A percentile compares a stretch with the other conserved stretches of the same genome.
phyloP scores from a whole-genome alignment of 1,140 invertebrate species.

The Pogonomyrmex barbatus region DNA sequence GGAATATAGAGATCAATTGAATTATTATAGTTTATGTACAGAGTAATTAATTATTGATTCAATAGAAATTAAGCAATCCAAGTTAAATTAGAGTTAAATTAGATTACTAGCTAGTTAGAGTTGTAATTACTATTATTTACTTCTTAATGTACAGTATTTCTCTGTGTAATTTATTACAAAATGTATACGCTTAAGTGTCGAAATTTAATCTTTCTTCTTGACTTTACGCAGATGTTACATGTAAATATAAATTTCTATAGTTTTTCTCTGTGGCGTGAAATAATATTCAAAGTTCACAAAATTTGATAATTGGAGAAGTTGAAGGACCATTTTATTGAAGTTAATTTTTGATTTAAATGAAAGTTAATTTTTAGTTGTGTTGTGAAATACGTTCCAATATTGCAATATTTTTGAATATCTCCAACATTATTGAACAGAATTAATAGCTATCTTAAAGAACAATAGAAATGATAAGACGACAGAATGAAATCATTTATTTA shows the following conservation, averaged over 20 bases:
- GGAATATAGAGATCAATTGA: not conserved
- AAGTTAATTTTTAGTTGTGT: too few species aligned
- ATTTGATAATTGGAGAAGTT: not conserved
- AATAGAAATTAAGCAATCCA: conserved; percentile 16
- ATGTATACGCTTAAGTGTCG: not conserved
- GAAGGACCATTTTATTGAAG: not conserved
- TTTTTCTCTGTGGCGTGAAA: conserved; percentile 26
- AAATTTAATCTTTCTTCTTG: conserved; percentile 23
- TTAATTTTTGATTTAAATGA: not conserved
- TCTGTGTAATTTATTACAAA: conserved; percentile 18
- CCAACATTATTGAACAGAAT: conserved; percentile 12
- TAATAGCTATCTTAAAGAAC: not conserved
- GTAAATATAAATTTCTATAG: not conserved
- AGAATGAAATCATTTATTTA: conserved; percentile 7
- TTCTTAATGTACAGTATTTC: not conserved
- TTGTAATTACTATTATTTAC: conserved; percentile 22
- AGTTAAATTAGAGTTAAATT: not conserved
- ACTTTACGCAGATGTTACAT: conserved; percentile 15
- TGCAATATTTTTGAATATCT: not conserved
- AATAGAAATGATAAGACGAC: not conserved
- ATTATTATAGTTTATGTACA: not conserved
- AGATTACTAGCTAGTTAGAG: not conserved
- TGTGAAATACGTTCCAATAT: too few species aligned
- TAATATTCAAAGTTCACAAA: not conserved
- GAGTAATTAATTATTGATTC: conserved; percentile 1